These are phyloP conservation scores for Borostomias antarcticus DNA, from an alignment of 2,797 vertebrate genomes.

Conservation along the genomic window DNA sequence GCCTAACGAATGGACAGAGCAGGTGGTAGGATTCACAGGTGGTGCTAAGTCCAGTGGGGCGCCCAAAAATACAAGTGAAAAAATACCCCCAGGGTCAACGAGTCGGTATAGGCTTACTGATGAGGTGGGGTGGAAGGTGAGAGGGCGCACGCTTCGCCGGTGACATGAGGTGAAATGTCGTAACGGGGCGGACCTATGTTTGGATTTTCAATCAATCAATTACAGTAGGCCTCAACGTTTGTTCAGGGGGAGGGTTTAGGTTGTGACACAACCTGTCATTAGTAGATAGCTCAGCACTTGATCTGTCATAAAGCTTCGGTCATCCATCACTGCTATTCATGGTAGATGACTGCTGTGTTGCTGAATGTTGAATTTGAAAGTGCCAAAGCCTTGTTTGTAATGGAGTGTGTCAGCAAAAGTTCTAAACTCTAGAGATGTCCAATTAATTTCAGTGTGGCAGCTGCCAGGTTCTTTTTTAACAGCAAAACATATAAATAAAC, in stretches of 20 bases:
- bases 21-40: constrained; percentile 45
- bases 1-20: constrained; percentile 43
- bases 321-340: neutral
- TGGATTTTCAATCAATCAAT: neutral
- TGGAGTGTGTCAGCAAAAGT: too few relatives aligned
- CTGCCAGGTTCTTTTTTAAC: too few relatives aligned
- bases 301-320: neutral
- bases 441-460: too few relatives aligned
- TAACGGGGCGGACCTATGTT: constrained; percentile 27
- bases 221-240: neutral
- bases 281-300: neutral
- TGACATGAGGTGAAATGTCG: constrained; percentile 42
- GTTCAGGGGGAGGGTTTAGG: neutral
- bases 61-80: constrained; percentile 57
- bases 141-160: constrained; percentile 32
- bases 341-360: too few relatives aligned
- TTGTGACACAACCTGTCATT: neutral
- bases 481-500: neutral
- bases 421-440: too few relatives aligned
- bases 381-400: too few relatives aligned
- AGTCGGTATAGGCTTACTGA: constrained; percentile 43
- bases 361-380: too few relatives aligned
- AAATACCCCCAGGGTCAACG: constrained; percentile 55
- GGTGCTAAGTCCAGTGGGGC: constrained; percentile 47
- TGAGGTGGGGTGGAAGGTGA: constrained; percentile 47